Evolutionary conservation across 2,113 vertebrate species (phyloP).

Genomic region (Callipepla californica): DNA sequence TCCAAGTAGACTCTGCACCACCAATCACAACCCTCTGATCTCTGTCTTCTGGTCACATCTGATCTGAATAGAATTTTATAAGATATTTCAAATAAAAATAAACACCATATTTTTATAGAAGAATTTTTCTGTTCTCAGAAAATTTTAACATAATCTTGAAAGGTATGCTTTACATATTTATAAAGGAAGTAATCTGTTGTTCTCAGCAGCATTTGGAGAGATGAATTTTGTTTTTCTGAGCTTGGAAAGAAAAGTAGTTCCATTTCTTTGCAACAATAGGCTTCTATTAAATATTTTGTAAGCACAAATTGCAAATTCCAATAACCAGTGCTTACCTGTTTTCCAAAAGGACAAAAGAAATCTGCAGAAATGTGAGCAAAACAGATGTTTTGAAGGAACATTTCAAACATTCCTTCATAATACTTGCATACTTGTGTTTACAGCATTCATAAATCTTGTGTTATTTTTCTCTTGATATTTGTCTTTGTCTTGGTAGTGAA

Average conservation of each 20-base stretch:
- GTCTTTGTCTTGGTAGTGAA: neutral
- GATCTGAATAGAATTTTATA: neutral
- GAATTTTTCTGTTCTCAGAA: neutral
- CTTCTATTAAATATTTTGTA: neutral
- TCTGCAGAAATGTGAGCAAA: neutral
- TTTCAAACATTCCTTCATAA: neutral
- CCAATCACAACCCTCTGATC: too few relatives aligned
- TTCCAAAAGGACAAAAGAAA: neutral
- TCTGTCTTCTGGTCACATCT: neutral
- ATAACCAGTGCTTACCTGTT: neutral
- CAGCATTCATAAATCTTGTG: neutral
- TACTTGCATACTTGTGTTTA: neutral
- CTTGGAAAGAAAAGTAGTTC: neutral
- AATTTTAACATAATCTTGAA: neutral
- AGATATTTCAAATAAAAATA: neutral
- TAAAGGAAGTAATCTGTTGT: neutral
- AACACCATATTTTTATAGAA: neutral
- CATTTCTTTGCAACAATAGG: neutral
- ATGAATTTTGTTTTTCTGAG: neutral
- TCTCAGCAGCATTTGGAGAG: neutral
- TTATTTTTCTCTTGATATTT: neutral
- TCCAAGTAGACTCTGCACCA: too few relatives aligned
- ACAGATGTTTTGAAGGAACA: neutral
- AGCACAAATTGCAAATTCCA: neutral
- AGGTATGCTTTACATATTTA: neutral